Conservation (phyloP, 2,888 invertebrate genomes). For the Callinectes sapidus region DNA sequence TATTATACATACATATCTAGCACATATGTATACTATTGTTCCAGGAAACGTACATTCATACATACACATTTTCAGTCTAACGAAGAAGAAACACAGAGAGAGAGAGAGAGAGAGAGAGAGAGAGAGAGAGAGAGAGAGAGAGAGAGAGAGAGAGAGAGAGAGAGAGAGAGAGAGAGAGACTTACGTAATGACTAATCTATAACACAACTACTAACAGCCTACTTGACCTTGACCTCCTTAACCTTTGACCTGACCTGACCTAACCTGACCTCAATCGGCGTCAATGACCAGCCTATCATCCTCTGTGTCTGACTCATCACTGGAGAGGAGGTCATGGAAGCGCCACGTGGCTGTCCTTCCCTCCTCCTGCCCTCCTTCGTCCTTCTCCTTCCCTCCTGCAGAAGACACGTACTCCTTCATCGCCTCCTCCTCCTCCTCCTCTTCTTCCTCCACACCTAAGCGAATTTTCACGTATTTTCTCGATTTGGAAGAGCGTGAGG, state of each 20-base stretch:
- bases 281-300: constrained; percentile 37
- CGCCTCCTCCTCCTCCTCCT: not conserved
- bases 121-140: not conserved
- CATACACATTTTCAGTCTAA: no score
- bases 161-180: not conserved
- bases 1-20: not conserved
- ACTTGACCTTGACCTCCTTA: not conserved
- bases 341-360: constrained; percentile 31
- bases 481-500: not conserved
- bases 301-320: constrained; percentile 38
- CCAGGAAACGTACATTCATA: no score
- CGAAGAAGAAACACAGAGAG: no score
- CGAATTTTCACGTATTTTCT: not conserved
- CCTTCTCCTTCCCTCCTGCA: not conserved
- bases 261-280: not conserved
- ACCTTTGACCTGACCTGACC: no score
- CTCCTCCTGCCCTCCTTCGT: not conserved
- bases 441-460: not conserved
- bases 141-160: not conserved
- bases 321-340: constrained; percentile 56
- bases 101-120: no score
- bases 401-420: not conserved
- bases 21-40: no score
- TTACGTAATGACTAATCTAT: not conserved
- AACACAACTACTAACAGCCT: not conserved